Percentiles rank a stretch among this genome's conserved stretches.
Evolutionary conservation across 2,113 vertebrate genomes (phyloP).

Genomic region (Chinchilla lanigera): DNA sequence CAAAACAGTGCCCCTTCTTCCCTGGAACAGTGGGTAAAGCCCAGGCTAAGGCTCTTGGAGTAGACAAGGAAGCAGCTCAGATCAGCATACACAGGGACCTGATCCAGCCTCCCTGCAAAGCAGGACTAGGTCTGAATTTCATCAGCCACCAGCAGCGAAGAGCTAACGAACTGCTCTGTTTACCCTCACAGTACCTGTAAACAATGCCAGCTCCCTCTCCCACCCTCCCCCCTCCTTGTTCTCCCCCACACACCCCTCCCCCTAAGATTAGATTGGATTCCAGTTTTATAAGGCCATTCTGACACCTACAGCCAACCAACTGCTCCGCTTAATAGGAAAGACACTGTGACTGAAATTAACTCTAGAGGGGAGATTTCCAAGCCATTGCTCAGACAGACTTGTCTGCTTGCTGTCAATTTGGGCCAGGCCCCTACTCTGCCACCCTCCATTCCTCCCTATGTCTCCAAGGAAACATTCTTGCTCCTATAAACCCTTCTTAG

Average conservation of each 20-base stretch:
- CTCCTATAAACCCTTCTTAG: neutral
- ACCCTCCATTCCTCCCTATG: neutral
- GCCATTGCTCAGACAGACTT: slow-evolving; percentile 53
- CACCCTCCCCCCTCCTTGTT: neutral
- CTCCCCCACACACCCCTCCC: neutral
- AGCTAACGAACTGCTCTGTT: slow-evolving; percentile 69
- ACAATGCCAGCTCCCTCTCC: slow-evolving; percentile 27
- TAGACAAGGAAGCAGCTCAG: neutral
- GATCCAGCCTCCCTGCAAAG: slow-evolving; percentile 17
- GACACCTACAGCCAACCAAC: slow-evolving; percentile 76
- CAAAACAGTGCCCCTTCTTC: neutral
- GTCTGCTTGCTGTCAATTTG: neutral
- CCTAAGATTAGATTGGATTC: slow-evolving; percentile 69
- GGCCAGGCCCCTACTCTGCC: neutral
- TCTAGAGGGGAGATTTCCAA: slow-evolving; percentile 71
- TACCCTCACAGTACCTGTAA: neutral
- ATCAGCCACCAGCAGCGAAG: neutral
- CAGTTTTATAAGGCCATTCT: slow-evolving; percentile 75
- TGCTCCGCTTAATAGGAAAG: slow-evolving; percentile 78
- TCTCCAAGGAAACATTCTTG: neutral
- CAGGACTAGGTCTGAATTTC: slow-evolving; percentile 57
- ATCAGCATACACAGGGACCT: neutral
- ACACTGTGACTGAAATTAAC: slow-evolving; percentile 74
- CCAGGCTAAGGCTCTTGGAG: neutral
- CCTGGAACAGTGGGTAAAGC: neutral